Conservation (phyloP, 2,113 vertebrate genomes). For the Osmerus mordax region DNA sequence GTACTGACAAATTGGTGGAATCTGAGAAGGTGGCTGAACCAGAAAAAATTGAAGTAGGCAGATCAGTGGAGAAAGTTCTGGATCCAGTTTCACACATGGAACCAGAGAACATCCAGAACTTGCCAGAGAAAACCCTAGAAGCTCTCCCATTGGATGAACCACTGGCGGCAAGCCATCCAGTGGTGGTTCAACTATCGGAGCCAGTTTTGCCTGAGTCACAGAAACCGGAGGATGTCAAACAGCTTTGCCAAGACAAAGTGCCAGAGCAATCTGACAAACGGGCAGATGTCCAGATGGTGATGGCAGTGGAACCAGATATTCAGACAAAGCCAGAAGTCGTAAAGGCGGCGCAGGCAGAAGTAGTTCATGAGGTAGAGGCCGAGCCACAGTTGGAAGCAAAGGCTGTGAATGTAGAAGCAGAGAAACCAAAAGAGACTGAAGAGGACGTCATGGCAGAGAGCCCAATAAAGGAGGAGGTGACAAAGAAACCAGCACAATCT, state of each 20-base stretch:
- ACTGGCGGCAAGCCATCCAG: conserved; percentile 39
- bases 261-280: conserved; percentile 1
- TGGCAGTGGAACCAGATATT: conserved; percentile 7
- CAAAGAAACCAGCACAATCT: conserved; percentile 1
- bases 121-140: conserved; percentile 52
- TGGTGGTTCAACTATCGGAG: conserved; percentile 14
- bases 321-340: conserved; percentile 15
- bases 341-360: background rate
- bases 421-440: conserved; percentile 11
- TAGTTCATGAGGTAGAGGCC: conserved; percentile 4
- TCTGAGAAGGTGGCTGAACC: background rate
- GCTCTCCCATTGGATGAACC: conserved; percentile 32
- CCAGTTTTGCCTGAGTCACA: conserved; percentile 18
- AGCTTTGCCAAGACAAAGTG: background rate
- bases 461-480: background rate
- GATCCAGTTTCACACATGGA: conserved; percentile 26
- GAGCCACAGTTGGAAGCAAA: conserved; percentile 8
- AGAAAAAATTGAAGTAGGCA: conserved; percentile 33
- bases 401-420: background rate
- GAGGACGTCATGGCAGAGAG: conserved; percentile 6
- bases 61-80: conserved; percentile 46
- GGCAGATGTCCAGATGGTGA: background rate
- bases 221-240: background rate
- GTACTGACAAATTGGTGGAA: background rate
- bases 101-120: conserved; percentile 30